A percentile compares a stretch with the other conserved stretches of the same genome.
Evolutionary conservation across 2,888 invertebrate species (phyloP).

Genomic region (Drosophila nr. perissopoda): DNA sequence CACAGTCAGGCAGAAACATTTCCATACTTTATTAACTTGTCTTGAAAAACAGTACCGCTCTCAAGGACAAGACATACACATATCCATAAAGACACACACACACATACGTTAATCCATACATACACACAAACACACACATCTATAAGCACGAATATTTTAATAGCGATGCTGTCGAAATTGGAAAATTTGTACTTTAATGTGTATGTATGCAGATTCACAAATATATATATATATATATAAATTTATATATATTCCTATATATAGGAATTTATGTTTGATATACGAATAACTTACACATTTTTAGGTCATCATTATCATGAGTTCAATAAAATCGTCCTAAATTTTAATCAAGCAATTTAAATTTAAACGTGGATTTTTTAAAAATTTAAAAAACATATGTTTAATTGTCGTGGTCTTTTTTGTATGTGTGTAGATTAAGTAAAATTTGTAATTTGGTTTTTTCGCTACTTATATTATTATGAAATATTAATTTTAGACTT

Average conservation of each 20-base stretch:
- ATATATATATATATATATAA: background rate
- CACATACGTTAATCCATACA: background rate
- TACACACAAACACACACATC: background rate
- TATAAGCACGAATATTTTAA: background rate
- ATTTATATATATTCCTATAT: background rate
- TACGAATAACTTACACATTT: background rate
- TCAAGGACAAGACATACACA: background rate
- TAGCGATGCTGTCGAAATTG: background rate
- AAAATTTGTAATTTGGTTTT: background rate
- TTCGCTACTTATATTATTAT: too few species aligned
- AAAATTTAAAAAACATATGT: background rate
- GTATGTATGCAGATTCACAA: background rate
- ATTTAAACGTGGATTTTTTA: background rate
- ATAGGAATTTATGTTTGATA: background rate
- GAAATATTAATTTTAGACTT: background rate
- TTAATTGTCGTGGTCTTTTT: too few species aligned
- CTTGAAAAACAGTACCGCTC: slow-evolving; percentile 27
- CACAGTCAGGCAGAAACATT: slow-evolving; percentile 54
- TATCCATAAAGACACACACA: background rate
- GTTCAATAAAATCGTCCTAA: background rate
- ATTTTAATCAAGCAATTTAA: background rate
- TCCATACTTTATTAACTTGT: slow-evolving; percentile 79
- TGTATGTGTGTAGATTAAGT: too few species aligned
- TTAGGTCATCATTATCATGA: background rate
- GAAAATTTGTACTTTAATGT: background rate